These are phyloP conservation scores for Aix galericulata DNA, from an alignment of 2,113 vertebrate species.

Conservation along the genomic window DNA sequence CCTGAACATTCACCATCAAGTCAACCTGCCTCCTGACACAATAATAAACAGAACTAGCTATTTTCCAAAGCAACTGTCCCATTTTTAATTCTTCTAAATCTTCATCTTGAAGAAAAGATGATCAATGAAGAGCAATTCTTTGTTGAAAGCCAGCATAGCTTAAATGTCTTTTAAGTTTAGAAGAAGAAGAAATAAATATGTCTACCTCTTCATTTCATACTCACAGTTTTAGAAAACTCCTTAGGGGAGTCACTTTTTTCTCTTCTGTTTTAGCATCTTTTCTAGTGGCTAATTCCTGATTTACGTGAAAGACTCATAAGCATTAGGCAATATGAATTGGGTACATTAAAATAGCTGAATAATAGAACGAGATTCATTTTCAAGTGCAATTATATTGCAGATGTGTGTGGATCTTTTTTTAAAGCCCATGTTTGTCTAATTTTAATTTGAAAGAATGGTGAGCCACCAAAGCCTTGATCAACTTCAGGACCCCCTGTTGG, in stretches of 20 bases:
- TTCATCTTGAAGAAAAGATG: neutral
- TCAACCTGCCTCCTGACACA: neutral
- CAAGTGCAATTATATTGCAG: neutral
- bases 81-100: neutral
- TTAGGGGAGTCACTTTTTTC: neutral
- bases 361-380: neutral
- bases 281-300: neutral
- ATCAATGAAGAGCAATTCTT: neutral
- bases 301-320: accelerated
- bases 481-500: neutral
- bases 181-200: neutral
- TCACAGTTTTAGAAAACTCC: neutral
- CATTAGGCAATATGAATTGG: neutral
- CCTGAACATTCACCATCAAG: neutral
- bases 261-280: neutral
- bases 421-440: neutral
- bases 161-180: neutral
- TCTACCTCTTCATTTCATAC: neutral
- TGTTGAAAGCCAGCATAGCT: neutral
- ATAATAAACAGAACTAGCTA: neutral
- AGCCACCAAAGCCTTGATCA: accelerated
- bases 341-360: neutral
- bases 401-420: neutral
- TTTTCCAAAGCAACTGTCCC: neutral
- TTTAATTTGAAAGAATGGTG: neutral